A percentile compares a stretch with the other conserved stretches of the same genome.
phyloP scores from a whole-genome alignment of 2,113 vertebrate genomes.

The Epinephelus lanceolatus region DNA sequence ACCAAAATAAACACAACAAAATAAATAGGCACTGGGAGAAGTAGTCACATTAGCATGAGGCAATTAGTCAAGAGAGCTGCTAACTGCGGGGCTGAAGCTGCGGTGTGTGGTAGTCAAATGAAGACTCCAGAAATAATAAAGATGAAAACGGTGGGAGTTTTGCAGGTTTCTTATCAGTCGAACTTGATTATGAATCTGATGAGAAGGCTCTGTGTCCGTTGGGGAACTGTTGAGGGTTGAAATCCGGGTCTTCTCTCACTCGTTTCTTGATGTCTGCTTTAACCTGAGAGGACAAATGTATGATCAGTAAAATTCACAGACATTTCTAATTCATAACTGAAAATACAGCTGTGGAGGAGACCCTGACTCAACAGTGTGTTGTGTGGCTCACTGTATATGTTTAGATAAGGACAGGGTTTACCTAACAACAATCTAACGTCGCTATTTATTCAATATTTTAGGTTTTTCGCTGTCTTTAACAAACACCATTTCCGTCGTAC shows the following conservation, averaged over 20 bases:
- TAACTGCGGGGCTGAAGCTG: conserved; percentile 42
- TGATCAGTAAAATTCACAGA: neutral
- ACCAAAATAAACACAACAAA: conserved; percentile 53
- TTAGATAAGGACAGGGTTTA: too few species aligned
- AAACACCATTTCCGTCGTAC: too few species aligned
- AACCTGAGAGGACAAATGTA: conserved; percentile 78
- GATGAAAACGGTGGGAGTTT: neutral
- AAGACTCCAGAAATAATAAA: conserved; percentile 34
- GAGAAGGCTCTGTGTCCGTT: conserved; percentile 89
- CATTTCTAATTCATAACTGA: too few species aligned
- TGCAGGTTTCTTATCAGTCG: neutral
- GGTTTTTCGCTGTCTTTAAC: too few species aligned
- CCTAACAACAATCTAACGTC: too few species aligned
- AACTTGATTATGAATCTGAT: conserved; percentile 84
- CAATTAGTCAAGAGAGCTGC: conserved; percentile 27
- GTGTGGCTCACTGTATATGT: too few species aligned
- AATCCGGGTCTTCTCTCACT: conserved; percentile 89
- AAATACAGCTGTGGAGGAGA: too few species aligned
- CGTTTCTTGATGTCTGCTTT: conserved; percentile 90
- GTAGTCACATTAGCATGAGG: conserved; percentile 46
- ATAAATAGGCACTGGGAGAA: conserved; percentile 77
- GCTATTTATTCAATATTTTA: too few species aligned
- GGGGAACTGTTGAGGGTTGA: conserved; percentile 89
- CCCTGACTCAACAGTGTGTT: too few species aligned
- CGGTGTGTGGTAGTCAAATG: conserved; percentile 1